phyloP scores from a whole-genome alignment of 2,113 vertebrate species.

The Coracopsis vasa region DNA sequence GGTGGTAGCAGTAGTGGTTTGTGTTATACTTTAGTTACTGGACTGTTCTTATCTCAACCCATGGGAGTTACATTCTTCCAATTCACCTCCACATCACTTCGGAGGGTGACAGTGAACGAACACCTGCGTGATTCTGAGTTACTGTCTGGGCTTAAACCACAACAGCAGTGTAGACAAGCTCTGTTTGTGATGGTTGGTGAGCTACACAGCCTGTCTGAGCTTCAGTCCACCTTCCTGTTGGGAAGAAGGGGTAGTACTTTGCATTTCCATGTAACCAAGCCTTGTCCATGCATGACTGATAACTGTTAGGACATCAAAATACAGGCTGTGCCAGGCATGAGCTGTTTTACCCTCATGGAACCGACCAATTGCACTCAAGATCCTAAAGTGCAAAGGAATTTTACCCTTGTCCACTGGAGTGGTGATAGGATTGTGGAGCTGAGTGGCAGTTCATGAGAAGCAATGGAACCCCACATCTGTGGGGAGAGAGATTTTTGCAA shows the following conservation, averaged over 20 bases:
- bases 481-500: neutral
- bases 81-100: neutral
- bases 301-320: fast-evolving
- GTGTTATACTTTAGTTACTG: neutral
- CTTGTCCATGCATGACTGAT: neutral
- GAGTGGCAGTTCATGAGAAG: neutral
- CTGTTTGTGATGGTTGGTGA: neutral
- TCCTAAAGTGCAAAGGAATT: neutral
- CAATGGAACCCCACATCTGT: neutral
- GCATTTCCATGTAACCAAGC: neutral
- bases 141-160: neutral
- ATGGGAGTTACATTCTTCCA: neutral
- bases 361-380: neutral
- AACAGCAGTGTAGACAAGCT: neutral
- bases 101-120: neutral
- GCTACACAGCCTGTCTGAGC: neutral
- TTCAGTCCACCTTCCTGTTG: neutral
- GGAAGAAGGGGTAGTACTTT: neutral
- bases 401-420: neutral
- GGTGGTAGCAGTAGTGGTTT: neutral
- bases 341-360: neutral
- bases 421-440: neutral
- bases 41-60: neutral
- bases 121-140: neutral
- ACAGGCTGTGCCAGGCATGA: neutral